Percentiles rank a stretch among this genome's conserved stretches.
phyloP scores from a whole-genome alignment of 64 coral and sea anemone species.

The Dendronephthya gigantea region DNA sequence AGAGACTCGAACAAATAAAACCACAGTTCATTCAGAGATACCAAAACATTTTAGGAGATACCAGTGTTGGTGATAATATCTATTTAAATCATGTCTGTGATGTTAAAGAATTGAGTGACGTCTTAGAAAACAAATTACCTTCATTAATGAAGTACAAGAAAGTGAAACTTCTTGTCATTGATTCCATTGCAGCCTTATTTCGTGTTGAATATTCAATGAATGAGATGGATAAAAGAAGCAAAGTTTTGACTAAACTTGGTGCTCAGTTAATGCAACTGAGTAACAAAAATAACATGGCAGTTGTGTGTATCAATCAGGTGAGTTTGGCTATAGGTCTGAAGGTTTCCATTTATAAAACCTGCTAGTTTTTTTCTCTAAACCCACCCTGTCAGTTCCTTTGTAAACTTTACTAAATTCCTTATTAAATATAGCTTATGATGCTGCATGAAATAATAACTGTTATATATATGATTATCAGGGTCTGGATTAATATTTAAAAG shows the following conservation, averaged over 20 bases:
- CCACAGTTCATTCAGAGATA: conserved; percentile 47
- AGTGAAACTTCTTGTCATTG: conserved; percentile 67
- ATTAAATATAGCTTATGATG: too few relatives aligned
- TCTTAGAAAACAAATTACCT: conserved; percentile 58
- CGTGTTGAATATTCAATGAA: conserved; percentile 67
- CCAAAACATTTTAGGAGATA: background rate
- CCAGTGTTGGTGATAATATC: conserved; percentile 48
- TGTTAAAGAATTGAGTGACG: conserved; percentile 58
- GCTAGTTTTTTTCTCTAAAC: too few relatives aligned
- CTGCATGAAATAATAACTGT: too few relatives aligned
- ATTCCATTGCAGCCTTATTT: conserved; percentile 81
- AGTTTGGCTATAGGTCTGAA: background rate
- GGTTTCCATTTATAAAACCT: background rate
- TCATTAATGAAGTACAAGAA: conserved; percentile 50
- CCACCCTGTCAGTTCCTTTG: too few relatives aligned
- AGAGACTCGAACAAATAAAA: conserved; percentile 70
- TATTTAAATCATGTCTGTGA: conserved; percentile 74
- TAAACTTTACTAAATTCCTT: too few relatives aligned
- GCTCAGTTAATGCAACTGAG: conserved; percentile 61
- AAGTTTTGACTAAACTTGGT: conserved; percentile 73
- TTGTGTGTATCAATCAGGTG: conserved; percentile 94
- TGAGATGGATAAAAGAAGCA: conserved; percentile 55
- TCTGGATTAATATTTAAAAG: too few relatives aligned
- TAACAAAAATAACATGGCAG: conserved; percentile 39
- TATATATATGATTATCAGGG: too few relatives aligned